These are phyloP conservation scores for Philypnodon macrostomus DNA, from an alignment of 2,797 vertebrate genomes.

Conservation along the genomic window DNA sequence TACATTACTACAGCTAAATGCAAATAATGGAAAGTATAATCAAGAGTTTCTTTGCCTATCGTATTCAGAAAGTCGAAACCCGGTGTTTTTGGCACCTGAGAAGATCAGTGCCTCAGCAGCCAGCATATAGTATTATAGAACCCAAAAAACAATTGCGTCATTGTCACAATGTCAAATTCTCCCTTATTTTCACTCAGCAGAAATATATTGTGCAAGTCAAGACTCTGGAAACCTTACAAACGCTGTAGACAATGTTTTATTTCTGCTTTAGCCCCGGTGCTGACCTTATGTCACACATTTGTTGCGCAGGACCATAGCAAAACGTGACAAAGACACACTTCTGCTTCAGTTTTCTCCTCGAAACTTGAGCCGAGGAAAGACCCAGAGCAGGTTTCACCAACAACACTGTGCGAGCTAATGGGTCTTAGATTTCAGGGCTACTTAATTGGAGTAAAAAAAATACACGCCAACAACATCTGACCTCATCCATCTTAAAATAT, in stretches of 20 bases:
- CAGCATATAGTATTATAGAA: constrained; percentile 34
- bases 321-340: neutral
- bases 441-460: constrained; percentile 2
- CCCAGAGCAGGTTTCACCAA: neutral
- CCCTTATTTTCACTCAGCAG: neutral
- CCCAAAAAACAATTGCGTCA: neutral
- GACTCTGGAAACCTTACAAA: constrained; percentile 1
- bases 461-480: neutral
- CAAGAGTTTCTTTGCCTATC: constrained; percentile 26
- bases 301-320: constrained; percentile 1
- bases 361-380: neutral
- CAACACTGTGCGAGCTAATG: neutral
- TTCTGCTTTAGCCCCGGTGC: constrained; percentile 2
- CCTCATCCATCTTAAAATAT: constrained; percentile 2
- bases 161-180: constrained; percentile 9
- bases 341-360: neutral
- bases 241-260: constrained; percentile 9
- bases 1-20: no score
- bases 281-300: neutral
- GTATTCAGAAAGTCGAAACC: no score
- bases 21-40: no score
- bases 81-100: no score
- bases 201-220: neutral
- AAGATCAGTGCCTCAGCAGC: no score
- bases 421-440: constrained; percentile 1